A percentile compares a stretch with the other conserved stretches of the same genome.
Evolutionary conservation across 2,888 invertebrate species (phyloP).

Genomic region (Drosophila limbata): DNA sequence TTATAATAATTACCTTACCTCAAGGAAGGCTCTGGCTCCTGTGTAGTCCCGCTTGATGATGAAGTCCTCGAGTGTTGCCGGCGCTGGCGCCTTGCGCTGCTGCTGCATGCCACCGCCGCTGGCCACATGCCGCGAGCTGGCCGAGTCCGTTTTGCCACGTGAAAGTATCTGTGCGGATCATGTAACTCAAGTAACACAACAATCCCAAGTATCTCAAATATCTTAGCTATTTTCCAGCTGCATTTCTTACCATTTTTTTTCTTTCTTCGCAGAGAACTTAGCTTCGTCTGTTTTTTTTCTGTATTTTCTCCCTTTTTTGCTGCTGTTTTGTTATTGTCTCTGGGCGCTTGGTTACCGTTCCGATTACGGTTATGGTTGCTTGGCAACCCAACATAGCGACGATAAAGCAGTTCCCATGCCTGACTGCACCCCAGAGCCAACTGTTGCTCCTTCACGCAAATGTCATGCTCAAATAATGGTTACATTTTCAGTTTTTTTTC

Average conservation of each 20-base stretch:
- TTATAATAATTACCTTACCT: too few relatives aligned
- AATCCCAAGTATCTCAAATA: constrained; percentile 23
- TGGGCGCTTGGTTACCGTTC: constrained; percentile 66
- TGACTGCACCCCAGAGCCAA: constrained; percentile 45
- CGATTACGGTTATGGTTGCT: constrained; percentile 70
- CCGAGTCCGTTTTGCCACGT: constrained; percentile 91
- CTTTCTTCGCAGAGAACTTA: constrained; percentile 12
- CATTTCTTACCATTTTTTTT: constrained; percentile 20
- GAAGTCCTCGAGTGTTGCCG: constrained; percentile 96
- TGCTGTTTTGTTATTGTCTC: constrained; percentile 30
- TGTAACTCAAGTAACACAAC: constrained; percentile 33
- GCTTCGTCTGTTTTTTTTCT: constrained; percentile 24
- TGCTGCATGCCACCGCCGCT: constrained; percentile 63
- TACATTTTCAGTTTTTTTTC: constrained; percentile 24
- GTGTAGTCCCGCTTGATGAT: constrained; percentile 95
- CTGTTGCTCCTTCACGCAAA: constrained; percentile 59
- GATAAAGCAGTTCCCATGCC: constrained; percentile 70
- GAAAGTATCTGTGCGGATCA: constrained; percentile 90
- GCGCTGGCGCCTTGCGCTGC: constrained; percentile 85
- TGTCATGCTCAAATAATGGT: constrained; percentile 33
- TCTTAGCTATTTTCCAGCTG: constrained; percentile 63
- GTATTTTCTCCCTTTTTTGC: neutral
- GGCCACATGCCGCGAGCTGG: constrained; percentile 81
- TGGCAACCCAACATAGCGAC: constrained; percentile 71
- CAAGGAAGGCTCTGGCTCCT: constrained; percentile 96